Conservation (phyloP, 2,113 vertebrate species). For the Nothobranchius kuhntae region DNA sequence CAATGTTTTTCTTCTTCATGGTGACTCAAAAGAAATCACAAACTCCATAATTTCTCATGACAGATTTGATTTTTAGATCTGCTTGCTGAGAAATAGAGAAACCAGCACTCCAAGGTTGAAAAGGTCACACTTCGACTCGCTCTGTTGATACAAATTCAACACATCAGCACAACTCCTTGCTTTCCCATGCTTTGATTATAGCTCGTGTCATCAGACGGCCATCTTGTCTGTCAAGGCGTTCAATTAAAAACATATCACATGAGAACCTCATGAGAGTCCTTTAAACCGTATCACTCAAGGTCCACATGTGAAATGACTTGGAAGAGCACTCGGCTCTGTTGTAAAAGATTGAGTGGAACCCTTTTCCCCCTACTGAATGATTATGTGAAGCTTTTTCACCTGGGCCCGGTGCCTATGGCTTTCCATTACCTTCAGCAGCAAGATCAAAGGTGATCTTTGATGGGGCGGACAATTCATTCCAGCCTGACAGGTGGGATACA, state of each 20-base stretch:
- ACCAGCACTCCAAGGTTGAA: slow-evolving; percentile 41
- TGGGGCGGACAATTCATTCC: slow-evolving; percentile 75
- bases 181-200: slow-evolving; percentile 28
- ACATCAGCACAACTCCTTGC: slow-evolving; percentile 16
- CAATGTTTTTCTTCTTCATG: slow-evolving; percentile 47
- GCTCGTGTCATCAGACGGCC: slow-evolving; percentile 31
- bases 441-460: slow-evolving; percentile 78
- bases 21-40: slow-evolving; percentile 53
- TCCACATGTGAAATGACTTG: slow-evolving; percentile 41
- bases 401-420: slow-evolving; percentile 30
- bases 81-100: slow-evolving; percentile 47
- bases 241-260: slow-evolving; percentile 45
- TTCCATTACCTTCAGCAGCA: slow-evolving; percentile 52
- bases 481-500: slow-evolving; percentile 68
- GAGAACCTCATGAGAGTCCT: slow-evolving; percentile 35
- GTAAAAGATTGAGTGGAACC: slow-evolving; percentile 41
- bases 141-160: slow-evolving; percentile 31
- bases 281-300: slow-evolving; percentile 34
- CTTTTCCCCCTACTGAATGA: slow-evolving; percentile 20
- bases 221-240: slow-evolving; percentile 37
- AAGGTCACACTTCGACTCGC: slow-evolving; percentile 20
- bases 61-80: slow-evolving; percentile 52
- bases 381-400: slow-evolving; percentile 41
- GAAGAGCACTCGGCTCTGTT: slow-evolving; percentile 40
- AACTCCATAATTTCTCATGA: slow-evolving; percentile 45